Base-by-base conservation (phyloP, 64 coral and sea anemone species). In the Actinia equina region DNA sequence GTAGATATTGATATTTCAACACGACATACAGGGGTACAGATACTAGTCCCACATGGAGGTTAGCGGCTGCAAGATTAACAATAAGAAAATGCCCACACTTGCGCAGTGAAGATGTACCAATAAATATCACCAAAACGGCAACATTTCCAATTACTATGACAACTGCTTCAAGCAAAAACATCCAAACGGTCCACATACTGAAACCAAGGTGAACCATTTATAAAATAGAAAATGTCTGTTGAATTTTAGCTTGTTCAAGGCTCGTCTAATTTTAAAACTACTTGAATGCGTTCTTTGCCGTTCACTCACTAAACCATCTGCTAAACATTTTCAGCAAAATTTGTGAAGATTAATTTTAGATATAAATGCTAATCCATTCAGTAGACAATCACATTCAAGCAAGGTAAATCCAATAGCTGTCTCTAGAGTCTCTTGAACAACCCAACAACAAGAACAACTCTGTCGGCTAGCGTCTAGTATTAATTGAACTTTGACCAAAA, bases 121-220 rank as follows among this genome's bases (percentile, higher is more conserved):
- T 25, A 51, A 87, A 87, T 41, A 77, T 55, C 17, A 87, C 65
- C n/a, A 76, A 30, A 0, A 49, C 67, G 13, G 65, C 25, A 56
- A 87, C 14, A 70, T 87, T 87, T 54, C 86, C 86, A 22, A n/a
- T 77, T 37, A 87, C 86, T 74, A 74, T 87, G 63, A 54, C 41
- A 74, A 76, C 62, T 43, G 86, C 57, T 76, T 87, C 63, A 6
- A 51, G 9, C 17, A 70, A 9, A 30, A 87, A 87, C 10, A 67
- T 2, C 63, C 63, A 67, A 23, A 20, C 20, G 7, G 6, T 67
- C 63, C 63, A 67, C 19, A 60, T 60, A 1, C 18, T 1, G 4
- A 60, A 4, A 60, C 18, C 17, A 18, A 60, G n/a, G n/a, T n/a
- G n/a, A n/a, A n/a, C n/a, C n/a, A n/a, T 60, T 15, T 17, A 15